phyloP scores from a whole-genome alignment of 1,140 invertebrate genomes.

The Microplitis mediator region DNA sequence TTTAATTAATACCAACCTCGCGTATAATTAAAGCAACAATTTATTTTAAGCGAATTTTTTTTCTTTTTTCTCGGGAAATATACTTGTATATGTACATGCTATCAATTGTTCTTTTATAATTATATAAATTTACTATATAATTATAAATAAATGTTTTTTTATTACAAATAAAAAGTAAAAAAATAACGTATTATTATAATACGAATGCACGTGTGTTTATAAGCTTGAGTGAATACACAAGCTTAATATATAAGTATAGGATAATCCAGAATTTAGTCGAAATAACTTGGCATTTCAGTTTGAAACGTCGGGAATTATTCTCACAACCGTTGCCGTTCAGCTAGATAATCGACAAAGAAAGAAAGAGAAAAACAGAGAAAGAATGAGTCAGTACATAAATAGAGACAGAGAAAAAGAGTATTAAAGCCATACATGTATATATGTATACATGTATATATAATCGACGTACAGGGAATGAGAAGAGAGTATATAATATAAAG shows the following conservation, averaged over 20 bases:
- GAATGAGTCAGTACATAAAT: constrained; percentile 4
- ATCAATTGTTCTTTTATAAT: background rate
- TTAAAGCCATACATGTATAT: background rate
- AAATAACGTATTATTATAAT: too few species aligned
- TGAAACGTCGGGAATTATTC: constrained; percentile 40
- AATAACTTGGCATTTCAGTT: constrained; percentile 31
- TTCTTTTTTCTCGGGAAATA: constrained; percentile 45
- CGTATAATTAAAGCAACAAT: constrained; percentile 47
- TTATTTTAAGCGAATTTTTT: constrained; percentile 43
- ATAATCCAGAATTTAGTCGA: constrained; percentile 22
- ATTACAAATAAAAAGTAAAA: too few species aligned
- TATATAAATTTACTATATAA: background rate
- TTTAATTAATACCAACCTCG: constrained; percentile 55
- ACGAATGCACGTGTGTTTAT: too few species aligned
- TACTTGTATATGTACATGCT: constrained; percentile 33
- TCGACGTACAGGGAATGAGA: background rate
- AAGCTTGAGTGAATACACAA: background rate
- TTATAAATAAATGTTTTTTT: background rate
- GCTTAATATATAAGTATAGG: background rate
- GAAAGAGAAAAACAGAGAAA: background rate
- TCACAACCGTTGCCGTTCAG: constrained; percentile 44
- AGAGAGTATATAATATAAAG: background rate
- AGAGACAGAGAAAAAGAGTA: constrained; percentile 11
- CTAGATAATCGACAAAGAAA: constrained; percentile 46
- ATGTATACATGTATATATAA: background rate